Percentiles rank a stretch among this genome's conserved stretches.
phyloP scores from a whole-genome alignment of 1,140 invertebrate species.

The Belonocnema kinseyi region DNA sequence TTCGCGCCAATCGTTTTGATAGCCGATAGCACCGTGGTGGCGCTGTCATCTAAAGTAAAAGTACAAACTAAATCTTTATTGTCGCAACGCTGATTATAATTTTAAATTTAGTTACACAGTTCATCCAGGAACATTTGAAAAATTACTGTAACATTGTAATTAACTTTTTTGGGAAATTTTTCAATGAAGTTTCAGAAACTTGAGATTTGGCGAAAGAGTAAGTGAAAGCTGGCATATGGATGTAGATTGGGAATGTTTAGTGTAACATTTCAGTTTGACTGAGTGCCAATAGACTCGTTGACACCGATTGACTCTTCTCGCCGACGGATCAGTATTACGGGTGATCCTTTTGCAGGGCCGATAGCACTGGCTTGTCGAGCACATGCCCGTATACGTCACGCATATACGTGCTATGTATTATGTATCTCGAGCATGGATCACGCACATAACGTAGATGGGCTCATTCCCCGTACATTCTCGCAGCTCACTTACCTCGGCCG shows the following conservation, averaged over 20 bases:
- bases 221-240: neutral
- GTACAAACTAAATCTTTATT: too few species aligned
- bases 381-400: conserved; percentile 50
- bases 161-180: too few species aligned
- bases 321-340: conserved; percentile 14
- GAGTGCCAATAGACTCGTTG: conserved; percentile 27
- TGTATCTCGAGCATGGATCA: conserved; percentile 56
- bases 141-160: too few species aligned
- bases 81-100: too few species aligned
- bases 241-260: neutral
- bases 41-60: too few species aligned
- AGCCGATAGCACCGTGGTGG: too few species aligned
- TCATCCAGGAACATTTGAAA: too few species aligned
- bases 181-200: too few species aligned
- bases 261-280: conserved; percentile 15
- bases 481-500: conserved; percentile 45
- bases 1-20: too few species aligned
- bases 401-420: conserved; percentile 53
- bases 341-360: conserved; percentile 14
- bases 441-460: conserved; percentile 40
- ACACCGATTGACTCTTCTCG: conserved; percentile 27
- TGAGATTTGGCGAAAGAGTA: too few species aligned
- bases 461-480: conserved; percentile 36
- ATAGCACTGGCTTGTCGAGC: conserved; percentile 7
- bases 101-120: too few species aligned